Evolutionary conservation across 2,113 vertebrate species (phyloP).

Genomic region (Nicator chloris): DNA sequence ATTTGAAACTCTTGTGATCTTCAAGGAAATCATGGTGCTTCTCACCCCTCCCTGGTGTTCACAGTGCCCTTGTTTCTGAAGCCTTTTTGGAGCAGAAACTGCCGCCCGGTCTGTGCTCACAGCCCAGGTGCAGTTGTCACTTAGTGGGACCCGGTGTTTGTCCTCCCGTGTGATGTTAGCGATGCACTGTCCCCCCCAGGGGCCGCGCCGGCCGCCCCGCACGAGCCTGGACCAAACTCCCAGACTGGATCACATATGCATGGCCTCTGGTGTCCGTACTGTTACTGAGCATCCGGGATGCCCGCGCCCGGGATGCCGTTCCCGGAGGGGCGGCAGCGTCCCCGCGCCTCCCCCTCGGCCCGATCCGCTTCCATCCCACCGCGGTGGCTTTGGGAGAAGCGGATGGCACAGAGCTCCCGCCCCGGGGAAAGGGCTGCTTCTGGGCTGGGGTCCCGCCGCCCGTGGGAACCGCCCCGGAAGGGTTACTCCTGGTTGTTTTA

Average conservation of each 20-base stretch:
- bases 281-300: slow-evolving; percentile 54
- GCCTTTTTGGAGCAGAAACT: slow-evolving; percentile 59
- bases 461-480: neutral
- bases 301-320: slow-evolving; percentile 11
- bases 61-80: slow-evolving; percentile 42
- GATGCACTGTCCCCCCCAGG: slow-evolving; percentile 38
- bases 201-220: slow-evolving; percentile 44
- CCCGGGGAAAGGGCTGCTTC: slow-evolving; percentile 46
- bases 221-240: slow-evolving; percentile 56
- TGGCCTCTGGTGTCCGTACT: slow-evolving; percentile 72
- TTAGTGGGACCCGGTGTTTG: slow-evolving; percentile 35
- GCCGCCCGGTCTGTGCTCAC: slow-evolving; percentile 22
- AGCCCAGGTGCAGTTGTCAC: neutral
- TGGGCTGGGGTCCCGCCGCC: slow-evolving; percentile 1
- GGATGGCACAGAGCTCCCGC: neutral
- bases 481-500: slow-evolving; percentile 39
- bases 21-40: slow-evolving; percentile 78
- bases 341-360: neutral
- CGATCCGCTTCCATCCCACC: neutral
- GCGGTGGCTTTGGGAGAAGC: neutral
- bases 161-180: slow-evolving; percentile 26
- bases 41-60: slow-evolving; percentile 46
- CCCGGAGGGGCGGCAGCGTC: neutral
- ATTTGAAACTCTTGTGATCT: slow-evolving; percentile 70
- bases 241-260: slow-evolving; percentile 60